phyloP scores from a whole-genome alignment of 2,888 invertebrate species.

The Auanema sp. region DNA sequence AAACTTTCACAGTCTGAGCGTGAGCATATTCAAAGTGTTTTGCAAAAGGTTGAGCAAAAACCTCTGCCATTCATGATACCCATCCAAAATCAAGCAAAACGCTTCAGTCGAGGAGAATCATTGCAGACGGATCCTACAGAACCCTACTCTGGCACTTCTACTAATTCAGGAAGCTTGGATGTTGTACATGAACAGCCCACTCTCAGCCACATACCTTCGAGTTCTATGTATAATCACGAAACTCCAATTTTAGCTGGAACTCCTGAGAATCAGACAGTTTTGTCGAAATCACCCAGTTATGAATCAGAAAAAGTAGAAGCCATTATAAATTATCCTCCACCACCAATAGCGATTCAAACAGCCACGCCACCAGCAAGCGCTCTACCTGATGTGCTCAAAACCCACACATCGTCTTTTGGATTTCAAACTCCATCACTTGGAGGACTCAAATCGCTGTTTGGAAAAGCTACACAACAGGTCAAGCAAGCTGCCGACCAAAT shows the following conservation, averaged over 20 bases:
- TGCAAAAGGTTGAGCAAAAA: slow-evolving; percentile 46
- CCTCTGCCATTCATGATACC: slow-evolving; percentile 39
- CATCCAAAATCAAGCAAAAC: slow-evolving; percentile 14
- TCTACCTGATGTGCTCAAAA: neutral
- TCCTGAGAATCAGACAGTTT: neutral
- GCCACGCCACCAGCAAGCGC: slow-evolving; percentile 5
- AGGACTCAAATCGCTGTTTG: slow-evolving; percentile 28
- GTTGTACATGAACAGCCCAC: too few species aligned
- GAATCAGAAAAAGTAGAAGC: neutral
- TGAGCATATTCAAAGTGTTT: slow-evolving; percentile 53
- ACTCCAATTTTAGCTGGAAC: neutral
- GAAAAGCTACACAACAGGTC: slow-evolving; percentile 30
- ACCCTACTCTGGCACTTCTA: neutral
- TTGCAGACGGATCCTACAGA: neutral
- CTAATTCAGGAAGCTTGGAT: neutral
- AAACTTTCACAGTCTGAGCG: slow-evolving; percentile 47
- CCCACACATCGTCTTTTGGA: slow-evolving; percentile 13
- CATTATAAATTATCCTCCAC: neutral
- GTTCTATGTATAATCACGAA: neutral
- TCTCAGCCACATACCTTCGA: too few species aligned
- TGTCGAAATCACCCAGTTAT: neutral
- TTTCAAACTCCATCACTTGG: slow-evolving; percentile 7
- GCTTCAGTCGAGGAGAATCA: neutral
- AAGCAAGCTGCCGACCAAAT: slow-evolving; percentile 23
- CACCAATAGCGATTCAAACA: neutral